phyloP scores from a whole-genome alignment of 2,888 invertebrate species.

The Parnassius smintheus region DNA sequence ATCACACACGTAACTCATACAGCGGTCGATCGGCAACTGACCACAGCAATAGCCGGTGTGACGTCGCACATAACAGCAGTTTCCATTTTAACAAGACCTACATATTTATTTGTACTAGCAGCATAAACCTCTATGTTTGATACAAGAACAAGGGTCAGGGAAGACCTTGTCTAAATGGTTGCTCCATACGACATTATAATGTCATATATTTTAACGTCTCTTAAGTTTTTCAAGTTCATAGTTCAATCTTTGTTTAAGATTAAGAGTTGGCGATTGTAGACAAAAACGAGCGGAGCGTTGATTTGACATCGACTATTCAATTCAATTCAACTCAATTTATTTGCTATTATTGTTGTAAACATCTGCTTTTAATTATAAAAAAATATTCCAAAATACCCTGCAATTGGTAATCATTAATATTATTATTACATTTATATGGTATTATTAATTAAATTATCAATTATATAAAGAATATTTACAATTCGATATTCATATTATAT shows the following conservation, averaged over 20 bases:
- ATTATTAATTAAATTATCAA: too few species aligned
- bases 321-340: too few species aligned
- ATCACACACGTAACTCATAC: conserved; percentile 42
- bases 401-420: too few species aligned
- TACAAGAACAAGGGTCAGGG: conserved; percentile 1
- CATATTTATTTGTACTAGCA: not conserved
- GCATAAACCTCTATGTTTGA: not conserved
- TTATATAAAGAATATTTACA: too few species aligned
- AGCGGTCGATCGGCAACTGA: conserved; percentile 48
- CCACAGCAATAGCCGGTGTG: conserved; percentile 26
- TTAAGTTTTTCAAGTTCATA: conserved; percentile 15
- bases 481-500: too few species aligned
- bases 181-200: conserved; percentile 3
- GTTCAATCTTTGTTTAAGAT: conserved; percentile 8
- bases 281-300: not conserved
- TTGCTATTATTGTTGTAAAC: too few species aligned
- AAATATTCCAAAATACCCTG: too few species aligned
- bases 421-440: too few species aligned
- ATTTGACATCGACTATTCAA: not conserved
- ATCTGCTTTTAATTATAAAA: too few species aligned
- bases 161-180: conserved; percentile 7
- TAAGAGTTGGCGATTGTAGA: not conserved
- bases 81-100: conserved; percentile 16
- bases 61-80: conserved; percentile 28
- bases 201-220: not conserved